These are phyloP conservation scores for Parambassis ranga DNA, from an alignment of 2,797 vertebrate species.

Conservation along the genomic window DNA sequence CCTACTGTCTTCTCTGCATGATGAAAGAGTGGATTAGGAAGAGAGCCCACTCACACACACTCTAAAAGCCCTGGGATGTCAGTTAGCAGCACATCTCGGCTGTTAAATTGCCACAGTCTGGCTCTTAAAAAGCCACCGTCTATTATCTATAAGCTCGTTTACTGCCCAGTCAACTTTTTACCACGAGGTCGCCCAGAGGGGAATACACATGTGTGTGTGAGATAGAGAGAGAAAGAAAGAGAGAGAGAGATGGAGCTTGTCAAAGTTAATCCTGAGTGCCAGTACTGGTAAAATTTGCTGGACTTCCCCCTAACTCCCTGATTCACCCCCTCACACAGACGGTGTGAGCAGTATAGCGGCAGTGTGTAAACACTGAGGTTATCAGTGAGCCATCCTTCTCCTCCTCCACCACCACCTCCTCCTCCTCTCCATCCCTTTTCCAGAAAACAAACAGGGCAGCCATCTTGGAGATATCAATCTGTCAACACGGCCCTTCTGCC, in stretches of 20 bases:
- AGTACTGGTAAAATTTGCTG: conserved; percentile 48
- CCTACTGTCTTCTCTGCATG: conserved; percentile 62
- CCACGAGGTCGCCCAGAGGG: conserved; percentile 51
- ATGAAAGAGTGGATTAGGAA: conserved; percentile 77
- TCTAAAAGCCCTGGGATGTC: conserved; percentile 60
- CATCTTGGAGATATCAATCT: conserved; percentile 91
- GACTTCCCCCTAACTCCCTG: neutral
- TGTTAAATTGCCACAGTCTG: conserved; percentile 58
- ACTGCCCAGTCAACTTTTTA: conserved; percentile 60
- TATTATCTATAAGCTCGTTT: conserved; percentile 64
- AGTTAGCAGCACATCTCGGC: conserved; percentile 50
- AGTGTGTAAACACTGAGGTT: conserved; percentile 86
- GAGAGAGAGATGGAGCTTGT: conserved; percentile 39
- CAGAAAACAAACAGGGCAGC: conserved; percentile 88
- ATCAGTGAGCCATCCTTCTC: conserved; percentile 66
- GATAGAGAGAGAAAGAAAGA: too few relatives aligned
- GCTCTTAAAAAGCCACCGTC: conserved; percentile 50
- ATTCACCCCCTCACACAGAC: neutral
- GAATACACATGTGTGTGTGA: conserved; percentile 10
- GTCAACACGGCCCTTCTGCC: conserved; percentile 84
- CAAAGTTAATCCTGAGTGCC: conserved; percentile 52
- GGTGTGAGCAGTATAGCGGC: conserved; percentile 57
- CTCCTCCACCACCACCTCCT: conserved; percentile 35
- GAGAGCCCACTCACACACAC: conserved; percentile 21
- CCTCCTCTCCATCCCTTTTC: conserved; percentile 51